phyloP scores from a whole-genome alignment of 2,797 vertebrate species.

The Gymnothorax reevesii region DNA sequence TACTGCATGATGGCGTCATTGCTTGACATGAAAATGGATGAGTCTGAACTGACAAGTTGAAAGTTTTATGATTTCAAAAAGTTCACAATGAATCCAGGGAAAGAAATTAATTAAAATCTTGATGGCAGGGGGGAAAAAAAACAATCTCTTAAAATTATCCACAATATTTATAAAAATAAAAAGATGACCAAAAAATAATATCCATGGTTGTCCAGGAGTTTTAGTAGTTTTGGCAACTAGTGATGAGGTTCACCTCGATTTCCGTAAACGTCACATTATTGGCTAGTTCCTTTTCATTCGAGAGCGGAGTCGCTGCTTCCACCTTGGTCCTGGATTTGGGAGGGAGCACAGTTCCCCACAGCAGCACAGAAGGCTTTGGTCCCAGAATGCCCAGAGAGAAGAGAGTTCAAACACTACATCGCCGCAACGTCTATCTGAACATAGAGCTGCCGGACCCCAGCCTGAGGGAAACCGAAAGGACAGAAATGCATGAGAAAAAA shows the following conservation, averaged over 20 bases:
- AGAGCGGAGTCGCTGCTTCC: constrained; percentile 41
- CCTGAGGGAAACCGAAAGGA: constrained; percentile 67
- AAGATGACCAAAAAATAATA: constrained; percentile 27
- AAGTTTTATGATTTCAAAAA: constrained; percentile 48
- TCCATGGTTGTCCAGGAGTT: constrained; percentile 13
- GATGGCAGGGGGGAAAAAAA: constrained; percentile 23
- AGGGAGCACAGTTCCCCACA: constrained; percentile 44
- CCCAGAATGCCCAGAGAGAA: constrained; percentile 61
- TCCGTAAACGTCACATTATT: constrained; percentile 35
- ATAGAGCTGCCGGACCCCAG: constrained; percentile 90
- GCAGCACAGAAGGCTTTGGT: constrained; percentile 80
- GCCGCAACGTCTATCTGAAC: constrained; percentile 90
- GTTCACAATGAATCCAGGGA: constrained; percentile 48
- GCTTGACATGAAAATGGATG: constrained; percentile 63
- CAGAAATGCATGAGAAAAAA: background rate
- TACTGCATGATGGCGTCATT: constrained; percentile 65
- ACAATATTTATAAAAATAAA: constrained; percentile 21
- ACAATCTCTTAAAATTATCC: constrained; percentile 26
- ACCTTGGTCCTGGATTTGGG: constrained; percentile 47
- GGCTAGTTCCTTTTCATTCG: constrained; percentile 38
- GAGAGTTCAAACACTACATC: constrained; percentile 73
- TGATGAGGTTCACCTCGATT: constrained; percentile 38
- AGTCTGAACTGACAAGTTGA: constrained; percentile 40
- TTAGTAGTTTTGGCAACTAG: constrained; percentile 33
- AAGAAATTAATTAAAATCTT: constrained; percentile 36